Evolutionary conservation across 2,888 invertebrate species (phyloP).

Genomic region (Nyleta sp.): DNA sequence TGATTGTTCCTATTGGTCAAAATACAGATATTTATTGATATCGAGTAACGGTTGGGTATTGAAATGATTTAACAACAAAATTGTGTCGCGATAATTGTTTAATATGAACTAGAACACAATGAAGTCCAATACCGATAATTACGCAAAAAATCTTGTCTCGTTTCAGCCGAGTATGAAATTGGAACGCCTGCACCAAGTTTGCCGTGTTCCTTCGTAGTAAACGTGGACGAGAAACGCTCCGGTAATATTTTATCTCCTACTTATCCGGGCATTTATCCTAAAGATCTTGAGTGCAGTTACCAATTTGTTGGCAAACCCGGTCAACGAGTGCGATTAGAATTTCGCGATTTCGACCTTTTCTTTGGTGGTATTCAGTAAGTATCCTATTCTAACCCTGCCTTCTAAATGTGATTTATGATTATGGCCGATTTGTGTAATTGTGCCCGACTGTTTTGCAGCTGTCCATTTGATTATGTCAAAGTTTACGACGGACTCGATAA

Average conservation of each 20-base stretch:
- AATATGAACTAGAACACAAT: too few relatives aligned
- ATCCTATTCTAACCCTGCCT: conserved; percentile 5
- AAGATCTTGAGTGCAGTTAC: conserved; percentile 96
- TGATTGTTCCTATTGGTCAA: too few relatives aligned
- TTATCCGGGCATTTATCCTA: conserved; percentile 99
- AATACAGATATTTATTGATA: too few relatives aligned
- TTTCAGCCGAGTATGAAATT: conserved; percentile 94
- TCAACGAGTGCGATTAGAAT: conserved; percentile 96
- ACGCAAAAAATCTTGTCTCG: conserved; percentile 55
- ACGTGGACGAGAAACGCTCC: conserved; percentile 87
- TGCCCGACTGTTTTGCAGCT: too few relatives aligned
- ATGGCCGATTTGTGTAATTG: background rate
- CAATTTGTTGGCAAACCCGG: conserved; percentile 95
- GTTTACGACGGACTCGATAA: conserved; percentile 97
- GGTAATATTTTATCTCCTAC: conserved; percentile 98
- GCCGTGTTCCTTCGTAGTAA: conserved; percentile 94
- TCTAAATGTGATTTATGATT: too few relatives aligned
- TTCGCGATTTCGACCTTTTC: conserved; percentile 99
- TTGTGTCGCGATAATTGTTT: too few relatives aligned
- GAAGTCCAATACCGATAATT: too few relatives aligned
- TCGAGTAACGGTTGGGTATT: too few relatives aligned
- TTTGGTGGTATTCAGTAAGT: conserved; percentile 99
- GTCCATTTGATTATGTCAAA: conserved; percentile 99
- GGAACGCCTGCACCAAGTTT: conserved; percentile 94
- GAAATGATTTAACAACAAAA: background rate